Conservation (phyloP, 1,140 invertebrate species). For the Fopius arisanus region DNA sequence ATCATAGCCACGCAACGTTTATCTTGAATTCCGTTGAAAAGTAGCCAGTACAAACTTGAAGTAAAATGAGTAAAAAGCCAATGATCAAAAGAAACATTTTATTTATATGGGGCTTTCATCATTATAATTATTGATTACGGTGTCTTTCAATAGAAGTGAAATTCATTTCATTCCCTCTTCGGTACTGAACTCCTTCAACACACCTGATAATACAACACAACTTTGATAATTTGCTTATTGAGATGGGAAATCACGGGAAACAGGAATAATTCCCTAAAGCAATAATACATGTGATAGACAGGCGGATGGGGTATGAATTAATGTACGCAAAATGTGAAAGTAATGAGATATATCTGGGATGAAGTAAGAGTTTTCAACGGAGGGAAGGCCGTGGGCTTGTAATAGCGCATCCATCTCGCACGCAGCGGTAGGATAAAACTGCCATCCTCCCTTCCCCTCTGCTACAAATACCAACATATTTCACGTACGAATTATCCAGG, state of each 20-base stretch:
- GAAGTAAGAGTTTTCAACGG: slow-evolving; percentile 42
- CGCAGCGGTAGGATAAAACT: background rate
- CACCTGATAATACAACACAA: too few species aligned
- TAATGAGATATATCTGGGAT: slow-evolving; percentile 43
- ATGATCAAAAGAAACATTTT: background rate
- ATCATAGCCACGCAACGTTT: background rate
- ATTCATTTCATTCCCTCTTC: background rate
- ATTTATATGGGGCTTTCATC: background rate
- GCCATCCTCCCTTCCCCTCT: slow-evolving; percentile 20
- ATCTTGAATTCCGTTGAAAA: background rate
- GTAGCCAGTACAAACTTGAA: background rate
- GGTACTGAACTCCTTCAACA: background rate
- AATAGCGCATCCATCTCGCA: slow-evolving; percentile 27
- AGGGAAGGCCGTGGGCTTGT: slow-evolving; percentile 36
- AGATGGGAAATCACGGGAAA: background rate
- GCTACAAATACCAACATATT: slow-evolving; percentile 32
- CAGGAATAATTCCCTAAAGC: background rate
- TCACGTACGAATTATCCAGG: background rate
- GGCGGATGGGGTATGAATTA: background rate
- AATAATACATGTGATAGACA: background rate
- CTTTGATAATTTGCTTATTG: background rate
- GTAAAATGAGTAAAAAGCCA: background rate
- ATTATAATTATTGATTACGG: background rate
- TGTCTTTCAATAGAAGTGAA: too few species aligned
- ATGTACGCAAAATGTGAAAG: slow-evolving; percentile 40